phyloP scores from a whole-genome alignment of 2,797 vertebrate species.

The Halcyon smyrnensis region DNA sequence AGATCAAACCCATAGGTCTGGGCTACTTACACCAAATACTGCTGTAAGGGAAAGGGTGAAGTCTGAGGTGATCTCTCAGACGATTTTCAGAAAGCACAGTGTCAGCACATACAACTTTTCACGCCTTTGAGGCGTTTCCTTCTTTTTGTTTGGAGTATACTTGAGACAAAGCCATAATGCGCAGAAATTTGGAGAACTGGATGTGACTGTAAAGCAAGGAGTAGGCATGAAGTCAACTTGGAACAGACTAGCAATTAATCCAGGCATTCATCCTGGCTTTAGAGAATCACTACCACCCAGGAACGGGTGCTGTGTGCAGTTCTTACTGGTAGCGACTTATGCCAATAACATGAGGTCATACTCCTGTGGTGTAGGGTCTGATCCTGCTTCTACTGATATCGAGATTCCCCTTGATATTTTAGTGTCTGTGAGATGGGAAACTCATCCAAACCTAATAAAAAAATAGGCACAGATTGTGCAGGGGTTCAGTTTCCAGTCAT shows the following conservation, averaged over 20 bases:
- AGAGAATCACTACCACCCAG: background rate
- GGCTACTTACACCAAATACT: background rate
- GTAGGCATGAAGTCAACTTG: background rate
- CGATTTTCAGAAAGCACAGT: background rate
- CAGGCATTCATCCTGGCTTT: background rate
- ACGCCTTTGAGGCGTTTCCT: slow-evolving; percentile 6
- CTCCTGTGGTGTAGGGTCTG: background rate
- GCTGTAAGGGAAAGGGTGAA: background rate
- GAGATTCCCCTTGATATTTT: background rate
- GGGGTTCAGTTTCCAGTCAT: background rate
- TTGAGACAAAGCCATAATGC: background rate
- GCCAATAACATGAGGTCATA: background rate
- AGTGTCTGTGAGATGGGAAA: background rate
- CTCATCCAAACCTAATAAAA: background rate
- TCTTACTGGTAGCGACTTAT: background rate
- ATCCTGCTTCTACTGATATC: background rate
- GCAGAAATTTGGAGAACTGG: background rate
- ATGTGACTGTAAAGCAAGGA: background rate
- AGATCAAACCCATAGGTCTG: background rate
- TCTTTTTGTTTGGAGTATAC: background rate
- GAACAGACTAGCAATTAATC: background rate
- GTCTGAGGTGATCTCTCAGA: background rate
- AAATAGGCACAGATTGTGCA: background rate
- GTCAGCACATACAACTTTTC: background rate
- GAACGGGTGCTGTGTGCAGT: background rate